Base-by-base conservation (phyloP, 2,888 invertebrate genomes). In the Dusona sp. region DNA sequence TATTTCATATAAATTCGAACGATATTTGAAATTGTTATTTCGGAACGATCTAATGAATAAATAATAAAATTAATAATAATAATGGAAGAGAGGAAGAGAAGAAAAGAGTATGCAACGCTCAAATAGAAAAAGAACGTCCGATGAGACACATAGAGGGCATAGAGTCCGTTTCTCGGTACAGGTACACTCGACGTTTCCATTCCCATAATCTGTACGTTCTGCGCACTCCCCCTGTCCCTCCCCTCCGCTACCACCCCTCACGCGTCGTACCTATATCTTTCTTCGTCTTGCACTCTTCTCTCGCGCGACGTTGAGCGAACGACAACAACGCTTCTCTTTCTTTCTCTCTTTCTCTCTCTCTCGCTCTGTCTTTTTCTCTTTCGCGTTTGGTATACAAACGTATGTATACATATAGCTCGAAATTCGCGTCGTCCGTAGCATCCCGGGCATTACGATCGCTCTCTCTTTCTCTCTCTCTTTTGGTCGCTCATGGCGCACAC, bases 191-290 rank as follows among this genome's bases (percentile, higher is more conserved):
- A 61, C 61, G 29, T 61, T 61, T 83, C 72, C 82, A 64, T 72
- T 85, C 85, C 77, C 77, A 81, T 84, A 79, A 79, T 85, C 85
- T 78, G 72, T 84, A 51, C 82, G 82, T 78, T 64, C 78, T 74
- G 72, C 68, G 73, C 57, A 54, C 68, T 25, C 74, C 77, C 51
- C 77, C 77, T 25, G 25, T 25, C 16, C 16, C 29, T 67, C 8
- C n/a, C 16, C 67, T n/a, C n/a, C 38, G 8, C 36, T 11, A 3
- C 11, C 4, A n/a, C 22, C n/a, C 36, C 36, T 38, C 11, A 38
- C 67, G 61, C 29, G 61, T 61, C 61, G 16, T 29, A 42, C 51
- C 64, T 54, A 51, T 72, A 38, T 54, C 51, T 16, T 36, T n/a
- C 19, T 73, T 45, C 36, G 33, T 33, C 54, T 67, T 73, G 48